Evolutionary conservation across 1,140 invertebrate genomes (phyloP).

Genomic region (Melitaea cinxia): DNA sequence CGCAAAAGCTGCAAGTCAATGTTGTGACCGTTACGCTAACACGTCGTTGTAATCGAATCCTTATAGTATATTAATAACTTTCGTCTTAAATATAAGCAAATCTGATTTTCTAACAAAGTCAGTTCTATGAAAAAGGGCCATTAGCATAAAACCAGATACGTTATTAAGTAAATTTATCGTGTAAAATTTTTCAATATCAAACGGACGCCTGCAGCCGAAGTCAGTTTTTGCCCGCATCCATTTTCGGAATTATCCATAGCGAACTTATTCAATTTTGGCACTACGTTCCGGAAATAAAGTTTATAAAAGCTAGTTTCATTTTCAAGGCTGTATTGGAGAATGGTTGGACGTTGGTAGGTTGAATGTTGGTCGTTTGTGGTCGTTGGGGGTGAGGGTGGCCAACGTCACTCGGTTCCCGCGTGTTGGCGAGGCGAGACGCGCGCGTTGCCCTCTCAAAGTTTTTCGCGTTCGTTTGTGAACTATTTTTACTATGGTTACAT

Average conservation of each 20-base stretch:
- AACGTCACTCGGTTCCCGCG: constrained; percentile 21
- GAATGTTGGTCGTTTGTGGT: neutral
- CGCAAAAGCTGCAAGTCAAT: too few species aligned
- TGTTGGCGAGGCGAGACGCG: constrained; percentile 20
- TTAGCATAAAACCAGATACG: neutral
- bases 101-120: too few species aligned
- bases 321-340: constrained; percentile 17
- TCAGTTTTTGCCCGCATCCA: constrained; percentile 15
- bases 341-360: constrained; percentile 15
- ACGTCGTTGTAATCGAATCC: too few species aligned
- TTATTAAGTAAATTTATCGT: constrained; percentile 2
- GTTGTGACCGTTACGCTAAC: too few species aligned
- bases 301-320: constrained; percentile 22
- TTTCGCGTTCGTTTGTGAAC: constrained; percentile 24
- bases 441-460: constrained; percentile 28
- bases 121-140: neutral
- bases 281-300: constrained; percentile 26
- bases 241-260: constrained; percentile 25
- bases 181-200: constrained; percentile 21
- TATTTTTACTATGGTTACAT: constrained; percentile 18
- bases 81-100: too few species aligned
- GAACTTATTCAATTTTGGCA: constrained; percentile 34
- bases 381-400: constrained; percentile 27
- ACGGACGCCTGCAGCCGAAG: constrained; percentile 16
- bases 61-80: too few species aligned